phyloP scores from a whole-genome alignment of 2,888 invertebrate species.

The Melieria crassipennis region DNA sequence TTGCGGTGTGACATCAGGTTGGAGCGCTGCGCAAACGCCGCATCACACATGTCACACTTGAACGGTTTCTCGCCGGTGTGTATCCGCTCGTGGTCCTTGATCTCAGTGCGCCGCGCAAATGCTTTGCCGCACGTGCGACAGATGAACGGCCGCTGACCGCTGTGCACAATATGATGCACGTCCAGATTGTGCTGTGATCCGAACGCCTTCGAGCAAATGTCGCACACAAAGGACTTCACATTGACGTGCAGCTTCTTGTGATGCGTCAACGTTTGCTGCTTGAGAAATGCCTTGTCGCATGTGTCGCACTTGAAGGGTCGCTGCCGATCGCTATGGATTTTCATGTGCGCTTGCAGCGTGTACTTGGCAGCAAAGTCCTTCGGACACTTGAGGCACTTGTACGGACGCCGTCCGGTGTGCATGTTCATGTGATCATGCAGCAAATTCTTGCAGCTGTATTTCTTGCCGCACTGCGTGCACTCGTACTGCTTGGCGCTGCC shows the following conservation, averaged over 20 bases:
- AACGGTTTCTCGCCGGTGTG: constrained; percentile 85
- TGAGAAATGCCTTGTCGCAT: constrained; percentile 79
- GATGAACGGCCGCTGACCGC: constrained; percentile 76
- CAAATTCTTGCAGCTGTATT: constrained; percentile 75
- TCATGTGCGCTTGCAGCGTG: constrained; percentile 78
- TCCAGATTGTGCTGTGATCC: constrained; percentile 80
- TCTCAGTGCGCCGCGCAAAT: constrained; percentile 80
- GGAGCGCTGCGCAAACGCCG: constrained; percentile 82
- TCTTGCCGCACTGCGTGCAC: constrained; percentile 74
- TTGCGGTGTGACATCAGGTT: constrained; percentile 84
- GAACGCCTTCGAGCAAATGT: constrained; percentile 73
- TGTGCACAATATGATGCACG: constrained; percentile 83
- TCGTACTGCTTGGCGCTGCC: constrained; percentile 71
- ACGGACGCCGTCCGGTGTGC: constrained; percentile 76
- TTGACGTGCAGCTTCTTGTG: constrained; percentile 80
- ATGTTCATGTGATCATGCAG: constrained; percentile 78
- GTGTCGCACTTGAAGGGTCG: constrained; percentile 75
- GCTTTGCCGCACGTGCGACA: constrained; percentile 77
- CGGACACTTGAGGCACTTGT: constrained; percentile 73
- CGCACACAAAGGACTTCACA: constrained; percentile 66
- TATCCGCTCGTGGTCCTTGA: constrained; percentile 81
- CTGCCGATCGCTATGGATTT: constrained; percentile 76
- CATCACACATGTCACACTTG: constrained; percentile 80
- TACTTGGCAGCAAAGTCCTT: constrained; percentile 84
- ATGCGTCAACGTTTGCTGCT: constrained; percentile 79